Evolutionary conservation across 2,888 invertebrate genomes (phyloP).

Genomic region (Tachina fera): DNA sequence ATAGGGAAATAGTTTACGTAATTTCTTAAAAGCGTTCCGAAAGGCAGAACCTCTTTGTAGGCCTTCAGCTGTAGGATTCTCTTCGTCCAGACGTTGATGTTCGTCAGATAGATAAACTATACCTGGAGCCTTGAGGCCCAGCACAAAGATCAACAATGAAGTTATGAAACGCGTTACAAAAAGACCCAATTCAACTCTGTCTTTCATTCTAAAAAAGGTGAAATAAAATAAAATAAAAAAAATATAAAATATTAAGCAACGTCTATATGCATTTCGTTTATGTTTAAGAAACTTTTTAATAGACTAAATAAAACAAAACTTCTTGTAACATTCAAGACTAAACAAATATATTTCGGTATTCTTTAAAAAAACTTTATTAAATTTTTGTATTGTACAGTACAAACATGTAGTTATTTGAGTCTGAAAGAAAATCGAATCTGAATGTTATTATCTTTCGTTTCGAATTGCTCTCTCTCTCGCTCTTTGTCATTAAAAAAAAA

Average conservation of each 20-base stretch:
- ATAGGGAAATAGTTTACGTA: conserved; percentile 92
- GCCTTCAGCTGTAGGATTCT: conserved; percentile 74
- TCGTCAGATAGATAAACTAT: conserved; percentile 85
- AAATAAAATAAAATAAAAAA: background rate
- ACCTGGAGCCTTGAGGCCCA: conserved; percentile 94
- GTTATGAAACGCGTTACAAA: conserved; percentile 92
- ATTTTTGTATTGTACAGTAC: too few species aligned
- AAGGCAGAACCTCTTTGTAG: conserved; percentile 86
- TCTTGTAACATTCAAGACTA: too few species aligned
- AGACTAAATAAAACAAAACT: too few species aligned
- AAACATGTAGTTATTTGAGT: background rate
- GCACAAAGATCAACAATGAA: conserved; percentile 90
- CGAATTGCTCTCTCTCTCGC: too few species aligned
- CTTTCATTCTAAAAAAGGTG: conserved; percentile 85
- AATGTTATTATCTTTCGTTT: too few species aligned
- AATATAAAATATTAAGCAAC: too few species aligned
- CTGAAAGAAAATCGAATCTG: too few species aligned
- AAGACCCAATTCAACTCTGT: conserved; percentile 93
- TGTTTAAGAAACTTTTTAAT: too few species aligned
- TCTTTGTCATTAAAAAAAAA: too few species aligned
- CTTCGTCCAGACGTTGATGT: conserved; percentile 81
- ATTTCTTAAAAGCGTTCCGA: conserved; percentile 90
- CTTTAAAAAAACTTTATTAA: too few species aligned
- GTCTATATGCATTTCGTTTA: too few species aligned
- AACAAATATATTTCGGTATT: too few species aligned